Base-by-base conservation (phyloP, 2,797 vertebrate genomes). In the Pantherophis alleghaniensis region DNA sequence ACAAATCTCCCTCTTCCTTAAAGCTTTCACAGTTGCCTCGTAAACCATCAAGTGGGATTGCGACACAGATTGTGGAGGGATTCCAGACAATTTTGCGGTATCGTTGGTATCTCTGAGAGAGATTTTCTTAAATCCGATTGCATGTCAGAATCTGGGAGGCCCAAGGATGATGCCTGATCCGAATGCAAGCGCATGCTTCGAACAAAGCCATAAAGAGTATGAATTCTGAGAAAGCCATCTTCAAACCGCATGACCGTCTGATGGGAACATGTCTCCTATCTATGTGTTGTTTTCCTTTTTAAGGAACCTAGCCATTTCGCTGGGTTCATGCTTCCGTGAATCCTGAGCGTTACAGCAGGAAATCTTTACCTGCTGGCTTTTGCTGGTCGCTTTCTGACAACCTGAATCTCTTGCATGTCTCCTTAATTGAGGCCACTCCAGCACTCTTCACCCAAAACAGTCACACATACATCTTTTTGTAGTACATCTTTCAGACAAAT, bases 381-480 rank as follows among this genome's bases (percentile, higher is more conserved):
- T 89, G 69, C 53, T 0, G 20, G 47, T 87, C 91, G 93, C 88
- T 53, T 5, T 87, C 88, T 28, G 53, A 37, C 4, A 90, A 92
- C 95, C 95, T 96, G 95, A 90, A 57, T 90, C 88, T 57, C 66
- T 60, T 93, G 94, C 93, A 92, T 93, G 89, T 79, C 94, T 96
- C 90, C 94, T 97, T 97, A 96, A 95, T 93, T 91, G 93, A 86
- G 66, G 92, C 91, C 96, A 95, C 94, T 96, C 95, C 90, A 69
- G 57, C 56, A 22, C 18, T 42, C 42, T 60, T 59, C 22, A 37
- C 14, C 26, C 14, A 22, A 83, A 47, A 60, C 20, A 66, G 51
- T 24, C 57, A 59, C 74, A 5, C 74, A 5, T 5, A 11, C 74
- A 24, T 83, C 74, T 47, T 47, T 47, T 47, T 2, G 10, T 47